phyloP scores from a whole-genome alignment of 2,888 invertebrate species.

The Drosophila gaucha region DNA sequence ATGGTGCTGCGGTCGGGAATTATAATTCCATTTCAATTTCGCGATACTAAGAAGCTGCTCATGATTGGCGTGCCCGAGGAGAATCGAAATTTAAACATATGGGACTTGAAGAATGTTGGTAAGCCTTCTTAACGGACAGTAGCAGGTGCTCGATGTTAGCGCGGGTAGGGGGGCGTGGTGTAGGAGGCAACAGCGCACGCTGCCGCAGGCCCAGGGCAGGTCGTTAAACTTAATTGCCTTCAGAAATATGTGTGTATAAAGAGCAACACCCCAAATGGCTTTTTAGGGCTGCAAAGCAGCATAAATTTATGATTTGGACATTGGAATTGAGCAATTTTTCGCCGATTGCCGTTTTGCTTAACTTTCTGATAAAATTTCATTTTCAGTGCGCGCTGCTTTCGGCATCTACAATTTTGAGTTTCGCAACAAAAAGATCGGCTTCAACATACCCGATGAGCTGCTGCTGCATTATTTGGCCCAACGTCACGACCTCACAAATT shows the following conservation, averaged over 20 bases:
- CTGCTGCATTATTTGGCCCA: constrained; percentile 82
- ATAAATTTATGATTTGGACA: constrained; percentile 39
- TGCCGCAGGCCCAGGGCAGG: constrained; percentile 51
- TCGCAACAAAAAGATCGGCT: constrained; percentile 83
- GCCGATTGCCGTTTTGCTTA: constrained; percentile 5
- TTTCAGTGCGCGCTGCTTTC: constrained; percentile 80
- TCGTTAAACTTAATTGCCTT: constrained; percentile 68
- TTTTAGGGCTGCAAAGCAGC: constrained; percentile 16
- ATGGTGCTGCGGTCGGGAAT: constrained; percentile 82
- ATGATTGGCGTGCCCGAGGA: constrained; percentile 80
- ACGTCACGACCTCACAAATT: constrained; percentile 83
- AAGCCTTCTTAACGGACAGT: constrained; percentile 45
- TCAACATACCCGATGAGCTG: constrained; percentile 82
- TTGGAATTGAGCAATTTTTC: constrained; percentile 41
- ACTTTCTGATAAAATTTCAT: constrained; percentile 17
- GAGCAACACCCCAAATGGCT: constrained; percentile 28
- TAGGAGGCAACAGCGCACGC: constrained; percentile 33
- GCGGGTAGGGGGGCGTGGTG: constrained; percentile 8
- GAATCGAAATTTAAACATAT: constrained; percentile 78
- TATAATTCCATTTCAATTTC: constrained; percentile 83
- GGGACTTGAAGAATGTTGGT: constrained; percentile 83
- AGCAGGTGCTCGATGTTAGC: constrained; percentile 12
- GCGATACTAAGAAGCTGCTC: constrained; percentile 81
- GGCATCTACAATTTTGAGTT: constrained; percentile 81
- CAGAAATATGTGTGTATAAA: constrained; percentile 35